Conservation (phyloP, 2,888 invertebrate species). For the Xanthostigma xanthostigma region DNA sequence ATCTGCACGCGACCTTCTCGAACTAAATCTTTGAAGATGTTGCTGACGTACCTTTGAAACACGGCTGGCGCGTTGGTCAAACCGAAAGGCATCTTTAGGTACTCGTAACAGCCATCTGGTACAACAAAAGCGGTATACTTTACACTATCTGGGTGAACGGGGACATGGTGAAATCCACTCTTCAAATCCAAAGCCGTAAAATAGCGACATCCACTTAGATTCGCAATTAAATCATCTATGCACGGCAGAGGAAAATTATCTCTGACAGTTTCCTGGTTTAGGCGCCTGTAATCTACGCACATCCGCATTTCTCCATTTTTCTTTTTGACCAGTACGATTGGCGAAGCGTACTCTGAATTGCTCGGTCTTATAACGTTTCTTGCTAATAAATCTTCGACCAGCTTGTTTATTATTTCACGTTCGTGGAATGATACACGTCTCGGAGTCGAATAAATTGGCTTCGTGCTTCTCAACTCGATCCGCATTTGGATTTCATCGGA, state of each 20-base stretch:
- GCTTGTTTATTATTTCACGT: slow-evolving; percentile 4
- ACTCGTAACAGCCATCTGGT: slow-evolving; percentile 16
- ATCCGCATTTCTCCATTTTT: slow-evolving; percentile 8
- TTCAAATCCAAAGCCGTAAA: slow-evolving; percentile 14
- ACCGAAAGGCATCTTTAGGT: slow-evolving; percentile 16
- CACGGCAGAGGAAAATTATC: slow-evolving; percentile 13
- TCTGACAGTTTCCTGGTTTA: slow-evolving; percentile 9
- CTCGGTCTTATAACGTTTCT: slow-evolving; percentile 10
- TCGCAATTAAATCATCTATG: slow-evolving; percentile 13
- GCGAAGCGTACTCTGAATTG: slow-evolving; percentile 8
- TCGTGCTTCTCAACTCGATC: neutral
- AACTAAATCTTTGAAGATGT: slow-evolving; percentile 11
- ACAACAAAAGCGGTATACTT: slow-evolving; percentile 14
- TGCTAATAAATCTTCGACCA: slow-evolving; percentile 6
- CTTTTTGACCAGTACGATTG: slow-evolving; percentile 11
- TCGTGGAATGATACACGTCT: slow-evolving; percentile 8
- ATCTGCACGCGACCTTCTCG: slow-evolving; percentile 4
- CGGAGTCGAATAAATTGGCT: neutral
- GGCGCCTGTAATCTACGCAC: slow-evolving; percentile 11
- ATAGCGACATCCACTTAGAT: slow-evolving; percentile 9
- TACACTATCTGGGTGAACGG: slow-evolving; percentile 11
- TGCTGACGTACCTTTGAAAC: slow-evolving; percentile 13
- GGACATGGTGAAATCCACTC: slow-evolving; percentile 14
- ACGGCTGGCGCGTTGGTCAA: slow-evolving; percentile 13
- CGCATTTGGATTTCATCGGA: neutral